These are phyloP conservation scores for Zaprionus inermis DNA, from an alignment of 1,140 invertebrate species.

Conservation along the genomic window DNA sequence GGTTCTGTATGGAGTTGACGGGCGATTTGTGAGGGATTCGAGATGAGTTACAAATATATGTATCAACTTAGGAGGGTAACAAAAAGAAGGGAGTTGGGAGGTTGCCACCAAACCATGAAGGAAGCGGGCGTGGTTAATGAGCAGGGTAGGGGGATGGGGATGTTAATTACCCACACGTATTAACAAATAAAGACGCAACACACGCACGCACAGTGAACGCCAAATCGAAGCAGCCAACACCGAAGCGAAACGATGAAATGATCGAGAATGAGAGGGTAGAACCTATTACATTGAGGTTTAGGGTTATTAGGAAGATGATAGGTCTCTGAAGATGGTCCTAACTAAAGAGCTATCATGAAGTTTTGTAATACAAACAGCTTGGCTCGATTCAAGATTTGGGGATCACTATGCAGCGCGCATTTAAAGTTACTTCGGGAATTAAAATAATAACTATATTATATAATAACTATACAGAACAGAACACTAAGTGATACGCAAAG, in stretches of 20 bases:
- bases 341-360: too few species aligned
- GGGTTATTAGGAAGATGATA: neutral
- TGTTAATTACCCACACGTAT: neutral
- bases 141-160: neutral
- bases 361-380: neutral
- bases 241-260: neutral
- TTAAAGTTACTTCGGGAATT: neutral
- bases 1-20: conserved; percentile 87
- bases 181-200: conserved; percentile 52
- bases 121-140: conserved; percentile 7
- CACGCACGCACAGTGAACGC: conserved; percentile 42
- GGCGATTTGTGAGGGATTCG: conserved; percentile 24
- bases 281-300: neutral
- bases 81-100: neutral
- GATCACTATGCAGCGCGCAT: neutral
- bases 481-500: conserved; percentile 5
- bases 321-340: too few species aligned
- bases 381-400: neutral
- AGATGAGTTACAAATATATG: conserved; percentile 17
- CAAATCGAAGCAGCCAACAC: conserved; percentile 25
- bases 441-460: conserved; percentile 6
- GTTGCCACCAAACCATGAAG: neutral
- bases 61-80: neutral
- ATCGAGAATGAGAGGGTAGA: neutral
- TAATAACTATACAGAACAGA: conserved; percentile 13